phyloP scores from a whole-genome alignment of 37 sponge, comb jelly and placozoan genomes.

The Agelas oroides region DNA sequence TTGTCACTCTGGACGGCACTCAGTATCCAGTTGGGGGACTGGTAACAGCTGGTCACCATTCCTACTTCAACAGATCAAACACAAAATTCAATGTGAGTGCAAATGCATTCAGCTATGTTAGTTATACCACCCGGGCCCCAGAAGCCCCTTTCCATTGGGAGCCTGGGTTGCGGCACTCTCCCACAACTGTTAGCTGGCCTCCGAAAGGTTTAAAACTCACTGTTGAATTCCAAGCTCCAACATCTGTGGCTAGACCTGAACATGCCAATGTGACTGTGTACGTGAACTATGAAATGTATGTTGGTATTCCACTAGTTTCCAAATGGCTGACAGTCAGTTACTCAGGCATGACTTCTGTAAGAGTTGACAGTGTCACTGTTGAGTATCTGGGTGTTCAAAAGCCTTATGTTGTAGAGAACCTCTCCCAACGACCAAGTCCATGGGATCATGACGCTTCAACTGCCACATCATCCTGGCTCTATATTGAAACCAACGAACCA shows the following conservation, averaged over 20 bases:
- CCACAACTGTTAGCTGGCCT: slow-evolving; percentile 48
- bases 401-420: slow-evolving; percentile 37
- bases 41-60: not conserved
- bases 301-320: slow-evolving; percentile 58
- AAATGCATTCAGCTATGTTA: not conserved
- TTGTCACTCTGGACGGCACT: slow-evolving; percentile 47
- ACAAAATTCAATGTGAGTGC: not conserved
- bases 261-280: slow-evolving; percentile 24
- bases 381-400: slow-evolving; percentile 49
- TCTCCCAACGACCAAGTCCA: slow-evolving; percentile 13
- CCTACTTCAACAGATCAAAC: slow-evolving; percentile 42
- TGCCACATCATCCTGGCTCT: slow-evolving; percentile 64
- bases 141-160: slow-evolving; percentile 60
- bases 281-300: slow-evolving; percentile 71
- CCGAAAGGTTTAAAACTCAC: slow-evolving; percentile 52
- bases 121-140: slow-evolving; percentile 1
- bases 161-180: slow-evolving; percentile 60
- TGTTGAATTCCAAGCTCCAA: slow-evolving; percentile 40
- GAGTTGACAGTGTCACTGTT: slow-evolving; percentile 5
- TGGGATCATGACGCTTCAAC: slow-evolving; percentile 33
- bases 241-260: slow-evolving; percentile 10
- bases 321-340: slow-evolving; percentile 63
- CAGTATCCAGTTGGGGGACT: slow-evolving; percentile 56
- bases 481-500: slow-evolving; percentile 35
- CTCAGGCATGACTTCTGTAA: slow-evolving; percentile 7